Percentiles rank a stretch among this genome's conserved stretches.
Conservation (phyloP, 2,113 vertebrate species). For the Stomatorhinus ivindoensis region DNA sequence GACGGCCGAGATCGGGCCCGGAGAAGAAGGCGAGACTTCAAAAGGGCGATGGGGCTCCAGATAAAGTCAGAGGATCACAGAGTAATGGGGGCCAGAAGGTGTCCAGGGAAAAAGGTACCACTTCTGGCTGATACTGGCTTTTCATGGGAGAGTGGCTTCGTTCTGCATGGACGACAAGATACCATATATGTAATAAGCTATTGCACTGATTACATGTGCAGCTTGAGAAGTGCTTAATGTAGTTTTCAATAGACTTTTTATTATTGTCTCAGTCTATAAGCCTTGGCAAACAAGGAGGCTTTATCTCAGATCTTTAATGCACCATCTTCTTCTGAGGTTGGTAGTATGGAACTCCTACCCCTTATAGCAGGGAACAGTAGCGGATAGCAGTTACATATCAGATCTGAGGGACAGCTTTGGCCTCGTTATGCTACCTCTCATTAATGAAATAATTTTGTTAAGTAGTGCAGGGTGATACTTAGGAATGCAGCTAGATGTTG, state of each 20-base stretch:
- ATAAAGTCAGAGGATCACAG: conserved; percentile 45
- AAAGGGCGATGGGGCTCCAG: conserved; percentile 36
- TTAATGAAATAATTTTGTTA: neutral
- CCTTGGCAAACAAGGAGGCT: neutral
- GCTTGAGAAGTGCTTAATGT: neutral
- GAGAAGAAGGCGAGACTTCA: conserved; percentile 47
- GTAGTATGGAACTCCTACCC: neutral
- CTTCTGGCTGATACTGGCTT: neutral
- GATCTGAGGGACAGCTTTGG: neutral
- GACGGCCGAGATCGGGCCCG: conserved; percentile 54
- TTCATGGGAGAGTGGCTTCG: neutral
- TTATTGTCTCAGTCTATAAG: neutral
- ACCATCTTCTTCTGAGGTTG: neutral
- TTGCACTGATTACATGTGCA: neutral
- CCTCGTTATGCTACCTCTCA: neutral
- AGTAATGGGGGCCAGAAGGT: conserved; percentile 75
- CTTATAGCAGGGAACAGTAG: neutral
- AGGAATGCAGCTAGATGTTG: neutral
- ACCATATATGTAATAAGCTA: neutral
- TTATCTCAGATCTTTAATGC: neutral
- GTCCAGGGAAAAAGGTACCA: conserved; percentile 63
- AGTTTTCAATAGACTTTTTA: neutral
- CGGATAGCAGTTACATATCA: neutral
- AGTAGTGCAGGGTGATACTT: neutral
- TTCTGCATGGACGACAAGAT: neutral